Evolutionary conservation across 2,113 vertebrate genomes (phyloP).

Genomic region (Nanorana parkeri): DNA sequence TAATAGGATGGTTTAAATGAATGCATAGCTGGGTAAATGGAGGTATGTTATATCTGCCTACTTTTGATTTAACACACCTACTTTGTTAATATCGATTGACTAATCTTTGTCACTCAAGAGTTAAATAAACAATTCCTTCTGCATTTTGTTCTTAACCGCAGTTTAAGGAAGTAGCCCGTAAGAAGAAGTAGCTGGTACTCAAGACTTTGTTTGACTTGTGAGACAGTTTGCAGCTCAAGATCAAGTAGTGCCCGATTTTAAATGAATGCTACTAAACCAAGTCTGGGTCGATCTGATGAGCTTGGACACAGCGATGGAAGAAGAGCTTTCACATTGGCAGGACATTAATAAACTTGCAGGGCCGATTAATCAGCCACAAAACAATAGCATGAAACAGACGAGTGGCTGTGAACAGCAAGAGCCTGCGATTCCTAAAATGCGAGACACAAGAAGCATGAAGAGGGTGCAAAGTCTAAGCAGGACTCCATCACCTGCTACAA

Average conservation of each 20-base stretch:
- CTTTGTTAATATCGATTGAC: too few relatives aligned
- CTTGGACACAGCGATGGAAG: background rate
- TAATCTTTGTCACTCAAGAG: background rate
- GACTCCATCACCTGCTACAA: background rate
- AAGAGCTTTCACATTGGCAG: background rate
- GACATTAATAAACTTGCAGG: background rate
- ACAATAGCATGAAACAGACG: background rate
- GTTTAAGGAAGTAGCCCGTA: slow-evolving; percentile 55
- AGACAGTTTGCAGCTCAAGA: background rate
- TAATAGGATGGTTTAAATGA: too few relatives aligned
- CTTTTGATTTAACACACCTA: too few relatives aligned
- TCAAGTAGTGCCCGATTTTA: background rate
- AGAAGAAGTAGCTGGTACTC: background rate
- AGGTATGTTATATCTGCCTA: too few relatives aligned
- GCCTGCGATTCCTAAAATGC: background rate
- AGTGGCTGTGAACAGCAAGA: background rate
- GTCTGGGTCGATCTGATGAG: background rate
- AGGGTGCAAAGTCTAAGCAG: slow-evolving; percentile 40
- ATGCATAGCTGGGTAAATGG: too few relatives aligned
- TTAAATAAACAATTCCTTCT: slow-evolving; percentile 40
- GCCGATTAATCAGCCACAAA: background rate
- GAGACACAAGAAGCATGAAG: slow-evolving; percentile 6
- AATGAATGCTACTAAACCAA: background rate
- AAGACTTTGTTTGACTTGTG: background rate
- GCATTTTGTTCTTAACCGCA: slow-evolving; percentile 9